Evolutionary conservation across 2,888 invertebrate species (phyloP).

Genomic region (Apoderus coryli): DNA sequence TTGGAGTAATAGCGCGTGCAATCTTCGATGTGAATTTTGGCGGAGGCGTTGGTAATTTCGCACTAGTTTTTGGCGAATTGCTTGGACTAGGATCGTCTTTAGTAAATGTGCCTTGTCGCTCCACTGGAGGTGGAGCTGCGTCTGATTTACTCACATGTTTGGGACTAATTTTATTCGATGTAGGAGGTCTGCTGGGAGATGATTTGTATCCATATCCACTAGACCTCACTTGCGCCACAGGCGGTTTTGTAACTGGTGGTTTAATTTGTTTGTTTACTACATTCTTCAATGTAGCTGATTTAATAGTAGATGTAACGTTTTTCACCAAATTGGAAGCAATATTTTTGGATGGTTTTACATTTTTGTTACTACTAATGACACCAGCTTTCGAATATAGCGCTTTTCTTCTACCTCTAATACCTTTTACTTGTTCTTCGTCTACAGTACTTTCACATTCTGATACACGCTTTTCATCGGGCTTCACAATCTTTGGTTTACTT

Average conservation of each 20-base stretch:
- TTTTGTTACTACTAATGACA: conserved; percentile 20
- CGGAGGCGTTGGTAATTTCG: conserved; percentile 13
- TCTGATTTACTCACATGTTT: conserved; percentile 14
- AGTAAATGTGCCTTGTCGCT: conserved; percentile 83
- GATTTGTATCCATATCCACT: conserved; percentile 21
- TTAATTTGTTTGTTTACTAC: neutral
- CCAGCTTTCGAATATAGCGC: conserved; percentile 40
- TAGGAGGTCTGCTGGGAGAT: neutral
- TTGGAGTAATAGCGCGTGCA: conserved; percentile 14
- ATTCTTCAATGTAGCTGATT: conserved; percentile 10
- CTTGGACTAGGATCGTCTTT: conserved; percentile 50
- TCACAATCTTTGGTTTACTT: conserved; percentile 44
- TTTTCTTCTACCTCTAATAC: conserved; percentile 47
- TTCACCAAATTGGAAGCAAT: conserved; percentile 28
- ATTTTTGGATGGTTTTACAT: conserved; percentile 24
- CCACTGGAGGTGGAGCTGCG: conserved; percentile 37
- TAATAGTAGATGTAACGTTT: conserved; percentile 23
- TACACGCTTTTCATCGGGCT: conserved; percentile 32
- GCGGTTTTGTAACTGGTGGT: conserved; percentile 11
- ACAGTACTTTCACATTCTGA: conserved; percentile 30
- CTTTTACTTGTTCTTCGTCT: conserved; percentile 24
- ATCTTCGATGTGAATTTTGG: conserved; percentile 24
- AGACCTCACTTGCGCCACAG: conserved; percentile 16
- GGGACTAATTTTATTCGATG: conserved; percentile 16
- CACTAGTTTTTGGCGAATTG: conserved; percentile 17